A percentile compares a stretch with the other conserved stretches of the same genome.
These are phyloP conservation scores for Himalopsyche japonica DNA, from an alignment of 2,888 invertebrate genomes.

Conservation along the genomic window DNA sequence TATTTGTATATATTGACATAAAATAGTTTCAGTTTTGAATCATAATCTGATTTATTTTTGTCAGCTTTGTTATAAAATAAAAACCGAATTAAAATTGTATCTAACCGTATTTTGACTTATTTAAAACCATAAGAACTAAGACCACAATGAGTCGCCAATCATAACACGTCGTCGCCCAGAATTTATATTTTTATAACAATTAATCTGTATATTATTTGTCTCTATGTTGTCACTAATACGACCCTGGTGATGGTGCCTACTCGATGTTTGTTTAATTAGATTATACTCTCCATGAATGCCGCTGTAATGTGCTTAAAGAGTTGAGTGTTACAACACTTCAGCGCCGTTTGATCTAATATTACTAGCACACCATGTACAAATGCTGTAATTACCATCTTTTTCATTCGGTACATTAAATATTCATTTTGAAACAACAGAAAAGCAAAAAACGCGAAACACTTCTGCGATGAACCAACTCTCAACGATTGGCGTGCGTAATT, in stretches of 20 bases:
- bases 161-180: too few species aligned
- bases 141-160: too few species aligned
- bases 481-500: neutral
- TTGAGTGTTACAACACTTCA: neutral
- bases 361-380: neutral
- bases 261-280: neutral
- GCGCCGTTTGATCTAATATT: neutral
- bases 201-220: too few species aligned
- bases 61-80: too few species aligned
- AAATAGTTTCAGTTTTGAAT: too few species aligned
- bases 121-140: too few species aligned
- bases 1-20: too few species aligned
- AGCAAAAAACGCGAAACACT: neutral
- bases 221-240: neutral
- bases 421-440: neutral
- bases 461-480: neutral
- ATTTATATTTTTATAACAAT: too few species aligned
- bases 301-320: neutral
- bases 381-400: neutral
- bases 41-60: too few species aligned
- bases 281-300: neutral
- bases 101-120: too few species aligned
- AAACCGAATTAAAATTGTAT: too few species aligned
- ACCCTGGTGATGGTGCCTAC: neutral
- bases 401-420: neutral